These are phyloP conservation scores for Acropora tenuis DNA, from an alignment of 64 coral and sea anemone genomes.

Conservation along the genomic window DNA sequence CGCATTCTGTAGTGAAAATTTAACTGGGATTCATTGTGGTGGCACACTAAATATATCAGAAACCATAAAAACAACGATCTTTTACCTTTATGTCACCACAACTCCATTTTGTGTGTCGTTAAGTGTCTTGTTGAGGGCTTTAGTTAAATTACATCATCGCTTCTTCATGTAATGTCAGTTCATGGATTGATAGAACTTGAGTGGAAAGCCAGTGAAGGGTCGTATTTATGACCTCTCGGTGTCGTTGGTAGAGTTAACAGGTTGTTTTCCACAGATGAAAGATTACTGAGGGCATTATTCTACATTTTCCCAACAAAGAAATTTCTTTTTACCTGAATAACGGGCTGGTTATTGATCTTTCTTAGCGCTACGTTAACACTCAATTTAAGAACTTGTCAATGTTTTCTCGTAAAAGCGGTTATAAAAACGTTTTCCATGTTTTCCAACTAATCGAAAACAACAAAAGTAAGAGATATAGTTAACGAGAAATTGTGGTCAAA, in stretches of 20 bases:
- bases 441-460: no score
- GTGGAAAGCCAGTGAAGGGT: conserved; percentile 13
- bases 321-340: conserved; percentile 1
- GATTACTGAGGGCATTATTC: not conserved
- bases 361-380: not conserved
- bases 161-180: not conserved
- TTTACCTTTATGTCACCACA: not conserved
- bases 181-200: not conserved
- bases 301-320: not conserved
- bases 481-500: no score
- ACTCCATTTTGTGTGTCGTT: not conserved
- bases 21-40: no score
- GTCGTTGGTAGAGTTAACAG: not conserved
- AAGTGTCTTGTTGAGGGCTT: not conserved
- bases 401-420: no score
- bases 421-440: no score
- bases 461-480: no score
- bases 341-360: not conserved
- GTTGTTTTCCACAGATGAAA: conserved; percentile 37
- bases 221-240: conserved; percentile 17
- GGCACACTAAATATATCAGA: no score
- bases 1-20: no score
- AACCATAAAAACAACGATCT: not conserved
- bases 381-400: no score
- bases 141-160: conserved; percentile 38